phyloP scores from a whole-genome alignment of 2,888 invertebrate genomes.

The Eilema griseolum region DNA sequence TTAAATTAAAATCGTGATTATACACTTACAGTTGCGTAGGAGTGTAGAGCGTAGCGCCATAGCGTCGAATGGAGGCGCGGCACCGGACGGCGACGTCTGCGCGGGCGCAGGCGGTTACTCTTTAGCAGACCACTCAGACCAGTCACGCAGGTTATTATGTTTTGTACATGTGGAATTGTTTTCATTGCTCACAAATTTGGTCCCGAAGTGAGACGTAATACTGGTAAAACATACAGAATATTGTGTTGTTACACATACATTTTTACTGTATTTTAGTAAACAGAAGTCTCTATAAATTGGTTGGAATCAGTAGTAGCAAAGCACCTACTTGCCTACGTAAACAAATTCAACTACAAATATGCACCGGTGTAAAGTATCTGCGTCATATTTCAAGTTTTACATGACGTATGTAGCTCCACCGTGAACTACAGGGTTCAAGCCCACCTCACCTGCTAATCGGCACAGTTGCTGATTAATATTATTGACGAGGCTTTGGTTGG shows the following conservation, averaged over 20 bases:
- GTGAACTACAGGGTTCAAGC: too few species aligned
- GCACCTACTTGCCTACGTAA: too few species aligned
- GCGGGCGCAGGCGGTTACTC: slow-evolving; percentile 47
- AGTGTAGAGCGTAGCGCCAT: slow-evolving; percentile 81
- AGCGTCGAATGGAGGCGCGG: slow-evolving; percentile 76
- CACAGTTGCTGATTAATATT: too few species aligned
- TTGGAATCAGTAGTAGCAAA: too few species aligned
- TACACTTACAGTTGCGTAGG: slow-evolving; percentile 78
- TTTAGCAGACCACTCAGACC: slow-evolving; percentile 73
- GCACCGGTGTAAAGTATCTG: too few species aligned
- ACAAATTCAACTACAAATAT: too few species aligned
- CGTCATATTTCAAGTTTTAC: too few species aligned
- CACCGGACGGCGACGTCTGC: slow-evolving; percentile 42
- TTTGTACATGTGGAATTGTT: slow-evolving; percentile 54
- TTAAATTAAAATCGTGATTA: slow-evolving; percentile 10
- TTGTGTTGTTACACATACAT: neutral
- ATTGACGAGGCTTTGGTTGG: too few species aligned
- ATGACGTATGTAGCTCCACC: too few species aligned
- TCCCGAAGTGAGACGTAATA: neutral
- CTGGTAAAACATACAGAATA: neutral
- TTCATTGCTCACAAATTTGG: slow-evolving; percentile 42
- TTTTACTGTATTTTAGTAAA: neutral
- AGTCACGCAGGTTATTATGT: slow-evolving; percentile 74
- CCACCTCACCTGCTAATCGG: too few species aligned
- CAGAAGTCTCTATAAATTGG: too few species aligned